Conservation (phyloP, 1,140 invertebrate species). For the Aphaenogaster floridana region DNA sequence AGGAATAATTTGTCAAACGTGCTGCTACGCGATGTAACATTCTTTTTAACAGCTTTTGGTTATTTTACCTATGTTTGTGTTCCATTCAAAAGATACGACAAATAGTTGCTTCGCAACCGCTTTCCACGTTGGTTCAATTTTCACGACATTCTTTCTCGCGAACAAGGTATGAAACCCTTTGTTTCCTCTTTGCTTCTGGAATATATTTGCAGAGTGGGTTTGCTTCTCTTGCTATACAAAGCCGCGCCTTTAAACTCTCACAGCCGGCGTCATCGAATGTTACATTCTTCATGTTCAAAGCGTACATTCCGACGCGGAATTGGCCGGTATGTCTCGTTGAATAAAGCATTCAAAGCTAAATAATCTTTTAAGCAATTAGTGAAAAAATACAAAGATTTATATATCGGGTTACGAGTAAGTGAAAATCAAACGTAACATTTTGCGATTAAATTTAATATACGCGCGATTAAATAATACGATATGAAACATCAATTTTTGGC, state of each 20-base stretch:
- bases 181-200: conserved; percentile 5
- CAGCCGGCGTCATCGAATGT: conserved; percentile 25
- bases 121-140: conserved; percentile 43
- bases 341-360: conserved; percentile 17
- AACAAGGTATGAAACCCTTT: conserved; percentile 32
- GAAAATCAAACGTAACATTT: neutral
- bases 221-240: conserved; percentile 17
- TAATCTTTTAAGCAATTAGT: conserved; percentile 14
- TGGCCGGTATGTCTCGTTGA: neutral
- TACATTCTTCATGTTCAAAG: conserved; percentile 45
- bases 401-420: neutral
- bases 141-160: conserved; percentile 26
- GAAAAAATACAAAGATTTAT: conserved; percentile 6
- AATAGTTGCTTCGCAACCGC: conserved; percentile 25
- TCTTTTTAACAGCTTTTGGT: conserved; percentile 23
- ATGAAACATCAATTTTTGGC: neutral
- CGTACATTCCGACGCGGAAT: conserved; percentile 16
- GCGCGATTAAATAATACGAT: neutral
- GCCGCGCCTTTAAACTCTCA: conserved; percentile 28
- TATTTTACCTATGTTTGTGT: neutral
- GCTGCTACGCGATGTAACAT: neutral
- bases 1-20: conserved; percentile 37
- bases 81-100: conserved; percentile 18
- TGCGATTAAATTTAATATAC: neutral
- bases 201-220: conserved; percentile 30